Conservation (phyloP, 2,888 invertebrate species). For the Meloe dianella region DNA sequence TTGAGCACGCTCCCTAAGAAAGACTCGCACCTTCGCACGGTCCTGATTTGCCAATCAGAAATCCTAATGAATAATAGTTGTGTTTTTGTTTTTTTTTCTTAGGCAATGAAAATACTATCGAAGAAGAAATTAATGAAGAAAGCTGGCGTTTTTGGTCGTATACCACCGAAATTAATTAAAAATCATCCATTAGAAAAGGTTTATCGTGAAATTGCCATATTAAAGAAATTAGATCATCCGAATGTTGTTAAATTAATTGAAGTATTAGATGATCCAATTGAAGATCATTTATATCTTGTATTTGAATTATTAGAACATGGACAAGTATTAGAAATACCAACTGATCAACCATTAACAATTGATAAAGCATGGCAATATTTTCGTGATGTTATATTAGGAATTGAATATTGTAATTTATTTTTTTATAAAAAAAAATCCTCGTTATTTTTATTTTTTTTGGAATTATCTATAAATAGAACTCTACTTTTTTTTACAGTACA, state of each 20-base stretch:
- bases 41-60: too few relatives aligned
- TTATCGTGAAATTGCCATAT: constrained; percentile 94
- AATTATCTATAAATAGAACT: too few relatives aligned
- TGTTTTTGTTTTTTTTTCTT: too few relatives aligned
- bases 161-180: constrained; percentile 70
- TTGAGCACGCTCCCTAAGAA: too few relatives aligned
- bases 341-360: constrained; percentile 82
- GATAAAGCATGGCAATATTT: constrained; percentile 87
- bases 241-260: constrained; percentile 97
- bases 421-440: not conserved
- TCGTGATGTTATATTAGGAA: constrained; percentile 87
- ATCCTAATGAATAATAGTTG: too few relatives aligned
- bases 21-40: too few relatives aligned
- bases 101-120: constrained; percentile 98
- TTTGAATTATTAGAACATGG: constrained; percentile 94
- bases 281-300: constrained; percentile 95
- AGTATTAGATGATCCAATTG: constrained; percentile 90
- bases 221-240: constrained; percentile 96
- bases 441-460: too few relatives aligned
- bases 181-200: constrained; percentile 81
- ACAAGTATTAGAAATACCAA: constrained; percentile 89
- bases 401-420: constrained; percentile 86
- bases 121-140: constrained; percentile 92
- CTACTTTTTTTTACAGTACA: constrained; percentile 84
- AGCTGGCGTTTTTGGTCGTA: constrained; percentile 86